Evolutionary conservation across 37 sponge, comb jelly and placozoan species (phyloP).

Genomic region (Axinella damicornis): DNA sequence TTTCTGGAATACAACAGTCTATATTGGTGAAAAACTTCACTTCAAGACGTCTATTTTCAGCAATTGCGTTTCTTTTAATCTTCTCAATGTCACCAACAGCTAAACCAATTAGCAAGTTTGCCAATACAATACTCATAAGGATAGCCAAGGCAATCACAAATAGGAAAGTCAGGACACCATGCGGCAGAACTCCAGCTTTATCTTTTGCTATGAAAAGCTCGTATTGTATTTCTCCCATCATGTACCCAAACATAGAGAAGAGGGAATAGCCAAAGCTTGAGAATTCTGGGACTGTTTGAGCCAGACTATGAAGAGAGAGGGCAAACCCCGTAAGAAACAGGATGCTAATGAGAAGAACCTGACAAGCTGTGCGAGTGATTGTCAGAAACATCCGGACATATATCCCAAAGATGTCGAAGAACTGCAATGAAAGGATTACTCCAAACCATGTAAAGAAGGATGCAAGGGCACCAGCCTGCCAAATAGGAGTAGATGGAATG

Average conservation of each 20-base stretch:
- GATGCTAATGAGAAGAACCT: slow-evolving; percentile 59
- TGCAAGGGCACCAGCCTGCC: slow-evolving; percentile 82
- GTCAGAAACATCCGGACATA: slow-evolving; percentile 89
- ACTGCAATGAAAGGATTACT: slow-evolving; percentile 61
- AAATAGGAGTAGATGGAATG: too few species aligned
- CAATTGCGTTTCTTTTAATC: slow-evolving; percentile 69
- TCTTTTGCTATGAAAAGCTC: slow-evolving; percentile 20
- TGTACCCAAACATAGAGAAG: slow-evolving; percentile 61
- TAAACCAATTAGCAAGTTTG: slow-evolving; percentile 91
- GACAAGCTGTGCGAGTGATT: slow-evolving; percentile 66
- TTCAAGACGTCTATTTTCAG: slow-evolving; percentile 41
- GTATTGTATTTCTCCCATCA: slow-evolving; percentile 79
- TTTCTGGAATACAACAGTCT: slow-evolving; percentile 40
- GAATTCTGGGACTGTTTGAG: slow-evolving; percentile 44
- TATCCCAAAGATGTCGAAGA: slow-evolving; percentile 83
- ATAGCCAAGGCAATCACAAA: slow-evolving; percentile 69
- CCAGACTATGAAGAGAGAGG: slow-evolving; percentile 69
- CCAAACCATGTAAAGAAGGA: slow-evolving; percentile 84
- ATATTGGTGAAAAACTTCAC: slow-evolving; percentile 35
- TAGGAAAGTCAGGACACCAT: slow-evolving; percentile 47
- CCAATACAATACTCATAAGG: slow-evolving; percentile 74
- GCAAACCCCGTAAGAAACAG: slow-evolving; percentile 78
- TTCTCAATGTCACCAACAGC: slow-evolving; percentile 92
- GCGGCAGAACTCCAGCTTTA: slow-evolving; percentile 30
- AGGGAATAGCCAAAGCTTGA: slow-evolving; percentile 56